These are phyloP conservation scores for Leucophora obtusa DNA, from an alignment of 2,888 invertebrate genomes.

Conservation along the genomic window DNA sequence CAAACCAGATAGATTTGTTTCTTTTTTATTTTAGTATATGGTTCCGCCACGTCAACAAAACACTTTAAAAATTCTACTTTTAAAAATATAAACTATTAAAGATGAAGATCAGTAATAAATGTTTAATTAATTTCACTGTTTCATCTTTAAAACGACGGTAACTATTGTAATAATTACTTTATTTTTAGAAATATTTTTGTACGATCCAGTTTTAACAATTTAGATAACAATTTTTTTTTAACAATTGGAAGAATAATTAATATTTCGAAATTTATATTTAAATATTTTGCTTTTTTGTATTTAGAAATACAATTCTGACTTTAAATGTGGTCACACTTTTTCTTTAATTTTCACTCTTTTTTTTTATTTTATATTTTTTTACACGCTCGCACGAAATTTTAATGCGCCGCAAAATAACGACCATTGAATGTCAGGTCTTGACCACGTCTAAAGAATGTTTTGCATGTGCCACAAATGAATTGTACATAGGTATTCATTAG, in stretches of 20 bases:
- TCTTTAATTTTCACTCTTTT: conserved; percentile 5
- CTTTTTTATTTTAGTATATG: not conserved
- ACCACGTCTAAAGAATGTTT: conserved; percentile 75
- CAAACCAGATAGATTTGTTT: not conserved
- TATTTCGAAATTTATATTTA: not conserved
- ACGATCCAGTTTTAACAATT: conserved; percentile 15
- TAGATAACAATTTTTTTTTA: not conserved
- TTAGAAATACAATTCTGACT: not conserved
- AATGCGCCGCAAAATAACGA: conserved; percentile 51
- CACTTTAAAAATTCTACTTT: not conserved
- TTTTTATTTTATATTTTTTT: not conserved
- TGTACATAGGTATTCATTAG: conserved; percentile 57
- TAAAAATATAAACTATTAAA: not conserved
- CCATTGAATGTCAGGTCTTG: conserved; percentile 73
- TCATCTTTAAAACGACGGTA: conserved; percentile 5
- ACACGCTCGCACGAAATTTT: conserved; percentile 24
- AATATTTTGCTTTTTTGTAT: conserved; percentile 2
- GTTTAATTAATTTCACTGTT: not conserved
- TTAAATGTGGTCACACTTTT: not conserved
- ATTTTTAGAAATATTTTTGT: not conserved
- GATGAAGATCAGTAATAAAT: not conserved
- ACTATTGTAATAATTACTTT: not conserved
- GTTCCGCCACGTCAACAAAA: not conserved
- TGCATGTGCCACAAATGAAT: conserved; percentile 69
- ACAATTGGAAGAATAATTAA: conserved; percentile 30